Conservation (phyloP, 2,888 invertebrate genomes). For the Thymelicus sylvestris region DNA sequence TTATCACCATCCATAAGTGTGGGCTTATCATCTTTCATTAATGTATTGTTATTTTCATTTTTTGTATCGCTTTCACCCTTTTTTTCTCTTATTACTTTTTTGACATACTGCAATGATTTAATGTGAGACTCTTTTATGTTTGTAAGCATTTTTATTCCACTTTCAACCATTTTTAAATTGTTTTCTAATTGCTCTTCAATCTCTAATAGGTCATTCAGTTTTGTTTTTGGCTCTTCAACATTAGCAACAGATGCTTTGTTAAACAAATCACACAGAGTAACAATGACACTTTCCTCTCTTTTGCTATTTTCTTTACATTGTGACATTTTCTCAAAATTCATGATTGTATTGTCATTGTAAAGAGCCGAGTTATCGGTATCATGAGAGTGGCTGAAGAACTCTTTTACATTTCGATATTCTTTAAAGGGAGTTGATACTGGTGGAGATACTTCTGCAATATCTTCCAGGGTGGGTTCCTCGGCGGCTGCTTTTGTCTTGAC, state of each 20-base stretch:
- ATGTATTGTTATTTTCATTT: conserved; percentile 48
- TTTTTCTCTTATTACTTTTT: conserved; percentile 60
- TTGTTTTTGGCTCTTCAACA: conserved; percentile 50
- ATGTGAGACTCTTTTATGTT: conserved; percentile 62
- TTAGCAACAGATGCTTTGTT: conserved; percentile 64
- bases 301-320: conserved; percentile 50
- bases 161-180: conserved; percentile 63
- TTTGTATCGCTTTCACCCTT: conserved; percentile 44
- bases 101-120: conserved; percentile 59
- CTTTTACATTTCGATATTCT: conserved; percentile 66
- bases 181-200: conserved; percentile 59
- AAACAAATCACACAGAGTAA: conserved; percentile 69
- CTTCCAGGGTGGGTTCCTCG: conserved; percentile 58
- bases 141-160: conserved; percentile 55
- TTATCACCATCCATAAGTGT: conserved; percentile 43
- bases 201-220: conserved; percentile 60
- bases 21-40: conserved; percentile 47
- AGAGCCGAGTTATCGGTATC: conserved; percentile 55
- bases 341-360: conserved; percentile 66
- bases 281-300: conserved; percentile 70
- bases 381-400: conserved; percentile 65
- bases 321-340: conserved; percentile 63
- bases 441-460: conserved; percentile 63
- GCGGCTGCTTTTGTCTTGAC: conserved; percentile 53
- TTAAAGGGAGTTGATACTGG: conserved; percentile 72